phyloP scores from a whole-genome alignment of 2,888 invertebrate species.

The Cheilosia urbana region DNA sequence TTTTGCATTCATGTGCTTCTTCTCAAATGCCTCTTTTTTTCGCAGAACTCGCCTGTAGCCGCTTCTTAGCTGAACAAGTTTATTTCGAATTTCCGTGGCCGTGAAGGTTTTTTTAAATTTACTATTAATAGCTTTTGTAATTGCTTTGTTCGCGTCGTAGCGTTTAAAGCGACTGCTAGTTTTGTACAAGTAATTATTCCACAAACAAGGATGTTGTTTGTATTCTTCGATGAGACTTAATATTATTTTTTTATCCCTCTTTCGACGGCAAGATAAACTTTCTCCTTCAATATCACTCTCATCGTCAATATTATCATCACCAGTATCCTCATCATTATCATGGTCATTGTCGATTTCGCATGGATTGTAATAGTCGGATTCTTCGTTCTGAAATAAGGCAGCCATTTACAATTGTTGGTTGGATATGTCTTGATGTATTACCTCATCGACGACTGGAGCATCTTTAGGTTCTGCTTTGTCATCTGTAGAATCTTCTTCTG shows the following conservation, averaged over 20 bases:
- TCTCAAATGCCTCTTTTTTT: slow-evolving; percentile 50
- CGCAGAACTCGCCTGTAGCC: slow-evolving; percentile 56
- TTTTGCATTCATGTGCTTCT: slow-evolving; percentile 52
- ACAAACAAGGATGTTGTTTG: slow-evolving; percentile 32
- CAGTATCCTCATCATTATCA: neutral
- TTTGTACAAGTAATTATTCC: slow-evolving; percentile 39
- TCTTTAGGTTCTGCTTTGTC: neutral
- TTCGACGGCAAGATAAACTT: slow-evolving; percentile 8
- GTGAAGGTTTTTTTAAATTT: slow-evolving; percentile 46
- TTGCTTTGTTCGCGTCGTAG: slow-evolving; percentile 39
- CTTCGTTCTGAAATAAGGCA: neutral
- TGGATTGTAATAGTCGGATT: neutral
- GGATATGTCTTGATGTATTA: neutral
- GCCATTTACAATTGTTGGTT: neutral
- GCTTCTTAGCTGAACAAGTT: slow-evolving; percentile 45
- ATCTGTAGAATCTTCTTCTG: no score
- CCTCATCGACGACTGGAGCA: neutral
- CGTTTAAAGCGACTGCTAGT: slow-evolving; percentile 40
- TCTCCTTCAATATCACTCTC: neutral
- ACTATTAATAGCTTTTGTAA: slow-evolving; percentile 37
- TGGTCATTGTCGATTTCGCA: neutral
- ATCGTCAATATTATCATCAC: slow-evolving; percentile 6
- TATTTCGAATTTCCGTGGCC: slow-evolving; percentile 36
- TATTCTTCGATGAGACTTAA: slow-evolving; percentile 27
- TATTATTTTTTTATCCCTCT: slow-evolving; percentile 21